phyloP scores from a whole-genome alignment of 1,140 invertebrate species.

The Nebria ingens region DNA sequence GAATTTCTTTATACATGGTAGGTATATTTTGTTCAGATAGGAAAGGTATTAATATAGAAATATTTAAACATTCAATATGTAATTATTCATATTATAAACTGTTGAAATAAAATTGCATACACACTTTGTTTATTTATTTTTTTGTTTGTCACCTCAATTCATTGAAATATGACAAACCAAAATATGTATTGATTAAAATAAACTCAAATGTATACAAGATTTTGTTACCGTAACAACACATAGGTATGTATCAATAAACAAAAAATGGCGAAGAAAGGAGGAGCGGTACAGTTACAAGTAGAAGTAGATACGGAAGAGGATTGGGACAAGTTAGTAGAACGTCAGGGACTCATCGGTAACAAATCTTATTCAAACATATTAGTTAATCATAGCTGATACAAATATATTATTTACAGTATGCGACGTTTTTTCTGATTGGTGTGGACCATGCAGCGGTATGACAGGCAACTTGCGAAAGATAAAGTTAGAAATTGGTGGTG shows the following conservation, averaged over 20 bases:
- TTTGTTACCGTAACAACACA: not conserved
- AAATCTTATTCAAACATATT: slow-evolving; percentile 5
- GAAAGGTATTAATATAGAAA: no score
- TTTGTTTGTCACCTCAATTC: no score
- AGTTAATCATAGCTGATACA: not conserved
- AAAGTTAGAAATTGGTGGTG: slow-evolving; percentile 79
- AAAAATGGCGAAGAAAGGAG: slow-evolving; percentile 58
- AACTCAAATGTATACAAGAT: no score
- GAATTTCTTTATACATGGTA: no score
- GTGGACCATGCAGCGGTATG: slow-evolving; percentile 81
- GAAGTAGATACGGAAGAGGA: slow-evolving; percentile 80
- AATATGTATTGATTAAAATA: no score
- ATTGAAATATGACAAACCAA: no score
- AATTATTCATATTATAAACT: no score
- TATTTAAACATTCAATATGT: no score
- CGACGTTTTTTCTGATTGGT: slow-evolving; percentile 89
- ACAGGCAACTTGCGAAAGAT: slow-evolving; percentile 76
- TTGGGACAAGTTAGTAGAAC: slow-evolving; percentile 68
- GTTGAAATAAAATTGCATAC: not conserved
- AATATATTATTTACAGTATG: slow-evolving; percentile 55
- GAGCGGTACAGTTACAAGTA: slow-evolving; percentile 61
- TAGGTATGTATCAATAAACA: not conserved
- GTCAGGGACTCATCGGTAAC: slow-evolving; percentile 70
- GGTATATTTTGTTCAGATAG: no score
- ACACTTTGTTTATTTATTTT: no score